Evolutionary conservation across 2,797 vertebrate genomes (phyloP).

Genomic region (Platyrinchus mystaceus): DNA sequence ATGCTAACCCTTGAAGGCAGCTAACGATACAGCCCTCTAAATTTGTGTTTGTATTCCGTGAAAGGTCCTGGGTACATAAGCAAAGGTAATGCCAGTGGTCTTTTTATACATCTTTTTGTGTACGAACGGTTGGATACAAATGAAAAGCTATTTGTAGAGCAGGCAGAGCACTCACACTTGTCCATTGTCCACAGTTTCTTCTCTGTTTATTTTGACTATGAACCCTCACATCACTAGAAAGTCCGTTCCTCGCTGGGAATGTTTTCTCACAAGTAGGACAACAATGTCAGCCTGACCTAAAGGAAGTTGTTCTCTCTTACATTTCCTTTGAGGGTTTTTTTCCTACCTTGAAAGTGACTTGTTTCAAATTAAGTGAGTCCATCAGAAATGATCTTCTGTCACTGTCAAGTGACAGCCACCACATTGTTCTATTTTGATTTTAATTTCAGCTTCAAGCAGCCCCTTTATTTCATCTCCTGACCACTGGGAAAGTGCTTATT

Average conservation of each 20-base stretch:
- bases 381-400: background rate
- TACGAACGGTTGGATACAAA: background rate
- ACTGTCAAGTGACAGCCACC: background rate
- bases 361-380: background rate
- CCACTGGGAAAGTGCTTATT: background rate
- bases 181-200: background rate
- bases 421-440: background rate
- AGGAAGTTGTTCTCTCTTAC: background rate
- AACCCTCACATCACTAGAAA: background rate
- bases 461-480: background rate
- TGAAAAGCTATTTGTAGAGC: background rate
- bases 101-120: background rate
- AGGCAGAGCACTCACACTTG: background rate
- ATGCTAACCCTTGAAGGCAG: background rate
- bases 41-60: background rate
- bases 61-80: background rate
- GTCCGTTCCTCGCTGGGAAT: background rate
- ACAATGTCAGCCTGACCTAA: constrained; percentile 38
- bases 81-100: background rate
- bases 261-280: constrained; percentile 29
- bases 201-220: constrained; percentile 40
- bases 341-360: background rate
- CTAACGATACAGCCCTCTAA: background rate
- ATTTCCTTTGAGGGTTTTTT: background rate
- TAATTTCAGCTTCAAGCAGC: background rate